phyloP scores from a whole-genome alignment of 2,113 vertebrate species.

The Misgurnus anguillicaudatus region DNA sequence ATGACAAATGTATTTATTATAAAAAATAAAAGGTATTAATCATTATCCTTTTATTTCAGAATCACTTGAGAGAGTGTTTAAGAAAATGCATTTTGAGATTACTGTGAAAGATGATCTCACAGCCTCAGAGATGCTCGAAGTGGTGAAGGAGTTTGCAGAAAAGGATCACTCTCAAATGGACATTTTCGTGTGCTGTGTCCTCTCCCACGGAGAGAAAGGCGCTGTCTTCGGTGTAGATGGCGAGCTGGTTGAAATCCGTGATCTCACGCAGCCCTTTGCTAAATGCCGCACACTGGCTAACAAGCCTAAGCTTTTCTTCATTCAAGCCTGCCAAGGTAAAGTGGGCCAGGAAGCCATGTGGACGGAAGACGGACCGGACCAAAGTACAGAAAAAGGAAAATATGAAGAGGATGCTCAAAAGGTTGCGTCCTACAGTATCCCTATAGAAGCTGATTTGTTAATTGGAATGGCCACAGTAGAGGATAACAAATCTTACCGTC shows the following conservation, averaged over 20 bases:
- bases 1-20: not conserved
- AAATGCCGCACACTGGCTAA: conserved; percentile 62
- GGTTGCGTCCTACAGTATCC: not conserved
- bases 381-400: not conserved
- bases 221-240: conserved; percentile 64
- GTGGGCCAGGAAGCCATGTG: conserved; percentile 46
- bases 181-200: conserved; percentile 75
- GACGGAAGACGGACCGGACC: conserved; percentile 23
- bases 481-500: conserved; percentile 61
- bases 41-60: conserved; percentile 16
- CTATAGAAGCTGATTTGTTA: conserved; percentile 68
- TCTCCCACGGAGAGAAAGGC: conserved; percentile 71
- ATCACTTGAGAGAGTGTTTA: not conserved
- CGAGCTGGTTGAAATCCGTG: conserved; percentile 54
- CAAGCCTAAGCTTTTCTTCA: conserved; percentile 79
- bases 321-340: conserved; percentile 71
- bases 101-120: not conserved
- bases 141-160: not conserved
- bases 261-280: conserved; percentile 64
- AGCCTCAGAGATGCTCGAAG: not conserved
- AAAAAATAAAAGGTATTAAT: not conserved
- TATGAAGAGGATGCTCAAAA: conserved; percentile 52
- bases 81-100: conserved; percentile 15
- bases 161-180: conserved; percentile 64
- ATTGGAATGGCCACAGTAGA: conserved; percentile 73